Evolutionary conservation across 2,888 invertebrate genomes (phyloP).

Genomic region (Spodoptera picta): DNA sequence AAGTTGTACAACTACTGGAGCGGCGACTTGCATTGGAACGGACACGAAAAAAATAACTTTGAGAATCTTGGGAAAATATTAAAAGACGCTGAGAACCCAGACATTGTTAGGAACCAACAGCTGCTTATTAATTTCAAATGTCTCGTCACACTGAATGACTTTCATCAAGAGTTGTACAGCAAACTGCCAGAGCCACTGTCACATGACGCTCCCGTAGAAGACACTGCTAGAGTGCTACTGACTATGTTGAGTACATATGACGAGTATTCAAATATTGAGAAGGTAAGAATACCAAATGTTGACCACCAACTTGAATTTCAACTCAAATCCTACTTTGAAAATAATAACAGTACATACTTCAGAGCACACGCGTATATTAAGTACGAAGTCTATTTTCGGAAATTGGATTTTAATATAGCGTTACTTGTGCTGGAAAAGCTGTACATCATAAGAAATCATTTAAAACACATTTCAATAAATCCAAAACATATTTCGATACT

Average conservation of each 20-base stretch:
- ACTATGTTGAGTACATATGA: slow-evolving; percentile 21
- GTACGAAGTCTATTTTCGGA: slow-evolving; percentile 35
- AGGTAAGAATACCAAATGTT: slow-evolving; percentile 1
- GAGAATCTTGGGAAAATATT: slow-evolving; percentile 14
- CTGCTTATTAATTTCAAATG: not conserved
- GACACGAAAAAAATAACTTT: slow-evolving; percentile 8
- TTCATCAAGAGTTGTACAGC: slow-evolving; percentile 24
- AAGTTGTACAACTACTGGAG: slow-evolving; percentile 43
- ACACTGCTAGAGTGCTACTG: not conserved
- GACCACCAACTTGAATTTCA: not conserved
- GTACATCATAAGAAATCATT: slow-evolving; percentile 20
- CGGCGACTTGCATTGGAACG: slow-evolving; percentile 30
- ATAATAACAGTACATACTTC: not conserved
- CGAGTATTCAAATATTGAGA: slow-evolving; percentile 11
- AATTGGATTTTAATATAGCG: slow-evolving; percentile 37
- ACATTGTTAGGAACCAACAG: not conserved
- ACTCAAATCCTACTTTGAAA: not conserved
- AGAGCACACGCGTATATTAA: not conserved
- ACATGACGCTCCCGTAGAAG: not conserved
- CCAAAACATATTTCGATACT: too few species aligned
- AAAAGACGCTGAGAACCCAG: not conserved
- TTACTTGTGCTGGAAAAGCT: slow-evolving; percentile 40
- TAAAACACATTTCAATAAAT: slow-evolving; percentile 12
- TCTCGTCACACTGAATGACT: slow-evolving; percentile 19
- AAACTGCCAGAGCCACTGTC: not conserved